phyloP scores from a whole-genome alignment of 2,113 vertebrate genomes.

The Zosterops lateralis region DNA sequence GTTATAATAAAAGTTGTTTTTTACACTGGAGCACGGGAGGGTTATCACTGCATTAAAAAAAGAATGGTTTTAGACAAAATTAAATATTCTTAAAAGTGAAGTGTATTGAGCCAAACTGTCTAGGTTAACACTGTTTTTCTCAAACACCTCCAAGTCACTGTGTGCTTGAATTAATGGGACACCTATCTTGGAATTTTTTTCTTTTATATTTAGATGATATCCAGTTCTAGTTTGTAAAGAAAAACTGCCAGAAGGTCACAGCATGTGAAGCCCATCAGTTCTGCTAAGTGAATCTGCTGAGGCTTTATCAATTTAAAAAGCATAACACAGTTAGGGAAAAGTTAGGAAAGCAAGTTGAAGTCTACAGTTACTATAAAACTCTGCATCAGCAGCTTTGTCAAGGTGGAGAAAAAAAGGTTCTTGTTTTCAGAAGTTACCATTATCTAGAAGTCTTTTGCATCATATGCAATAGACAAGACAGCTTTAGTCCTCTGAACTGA shows the following conservation, averaged over 20 bases:
- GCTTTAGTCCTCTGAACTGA: neutral
- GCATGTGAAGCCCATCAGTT: neutral
- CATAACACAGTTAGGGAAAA: neutral
- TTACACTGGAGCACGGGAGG: neutral
- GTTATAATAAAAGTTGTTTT: neutral
- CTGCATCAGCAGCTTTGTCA: neutral
- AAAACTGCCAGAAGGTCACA: neutral
- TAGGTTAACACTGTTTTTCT: neutral
- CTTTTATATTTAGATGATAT: neutral
- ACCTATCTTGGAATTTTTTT: neutral
- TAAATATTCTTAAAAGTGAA: neutral
- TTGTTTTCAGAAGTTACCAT: neutral
- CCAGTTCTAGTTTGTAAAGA: neutral
- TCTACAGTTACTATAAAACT: neutral
- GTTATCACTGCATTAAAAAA: neutral
- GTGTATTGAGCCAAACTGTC: neutral
- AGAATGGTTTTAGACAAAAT: neutral
- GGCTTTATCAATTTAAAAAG: conserved; percentile 10
- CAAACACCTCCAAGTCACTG: neutral
- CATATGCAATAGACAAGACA: neutral
- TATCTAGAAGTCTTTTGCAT: neutral
- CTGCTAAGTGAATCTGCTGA: neutral
- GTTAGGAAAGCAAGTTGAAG: neutral
- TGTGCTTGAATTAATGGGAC: neutral
- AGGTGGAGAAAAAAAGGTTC: neutral